Base-by-base conservation (phyloP, 2,888 invertebrate genomes). In the Seira ritae region DNA sequence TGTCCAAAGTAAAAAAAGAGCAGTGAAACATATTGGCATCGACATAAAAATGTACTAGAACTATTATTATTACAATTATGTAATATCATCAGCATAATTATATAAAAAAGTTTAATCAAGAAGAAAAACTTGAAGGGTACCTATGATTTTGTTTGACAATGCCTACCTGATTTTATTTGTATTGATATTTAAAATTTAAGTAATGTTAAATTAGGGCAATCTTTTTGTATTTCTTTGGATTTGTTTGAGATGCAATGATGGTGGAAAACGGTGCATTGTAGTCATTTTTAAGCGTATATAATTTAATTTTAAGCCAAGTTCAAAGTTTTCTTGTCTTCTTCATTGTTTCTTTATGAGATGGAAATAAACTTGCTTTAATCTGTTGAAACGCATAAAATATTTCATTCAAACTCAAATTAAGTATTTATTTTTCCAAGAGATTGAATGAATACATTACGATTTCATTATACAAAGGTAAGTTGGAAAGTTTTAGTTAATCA, bases 141-240 rank as follows among this genome's bases (percentile, higher is more conserved):
- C 76, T 77, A 69, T 77, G 68, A 74, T 55, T 77, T 77, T 55
- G 68, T 55, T 77, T 75, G 68, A 66, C 65, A 75, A 24, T 60
- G 76, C 60, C 67, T 60, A 20, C 60, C 20, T 37, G 23, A 76
- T 42, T 75, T 75, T n/a, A 24, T 42, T 74, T 8, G 22, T 31
- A 31, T 8, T 15, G 71, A 23, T 55, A 55, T 17, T 71, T 72
- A 22, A 24, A 20, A 12, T 46, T 10, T 17, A 50, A 12, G 12
- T 70, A 3, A 8, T 70, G 12, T 42, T 70, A 67, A 15, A 12
- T 19, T 65, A 24, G 46, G n/a, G 65, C 20, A 65, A 65, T 20
- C 12, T 4, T 65, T 65, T 65, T 20, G 22, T 31, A 31, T 31
- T 31, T 31, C 31, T 31, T 31, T 31, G 2, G 31, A 31, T 31